Evolutionary conservation across 1,140 invertebrate species (phyloP).

Genomic region (Anastrepha obliqua): DNA sequence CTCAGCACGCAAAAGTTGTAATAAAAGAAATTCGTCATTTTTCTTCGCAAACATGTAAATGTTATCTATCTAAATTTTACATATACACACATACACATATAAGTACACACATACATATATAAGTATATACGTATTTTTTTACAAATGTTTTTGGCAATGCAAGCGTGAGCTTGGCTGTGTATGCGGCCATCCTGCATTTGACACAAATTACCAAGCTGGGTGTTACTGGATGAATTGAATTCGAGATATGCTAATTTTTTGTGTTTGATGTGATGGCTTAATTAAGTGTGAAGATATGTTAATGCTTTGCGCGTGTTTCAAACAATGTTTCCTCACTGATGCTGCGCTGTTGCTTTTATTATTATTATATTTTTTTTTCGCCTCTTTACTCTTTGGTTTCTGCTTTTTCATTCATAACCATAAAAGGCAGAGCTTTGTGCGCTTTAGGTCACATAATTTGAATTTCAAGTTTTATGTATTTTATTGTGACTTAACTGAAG

Average conservation of each 20-base stretch:
- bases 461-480: not conserved
- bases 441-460: not conserved
- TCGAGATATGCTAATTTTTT: not conserved
- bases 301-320: not conserved
- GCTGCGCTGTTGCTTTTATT: not conserved
- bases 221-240: not conserved
- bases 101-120: no score
- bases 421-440: not conserved
- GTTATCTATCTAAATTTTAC: not conserved
- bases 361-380: not conserved
- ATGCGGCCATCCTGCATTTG: not conserved
- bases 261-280: not conserved
- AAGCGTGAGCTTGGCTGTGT: not conserved
- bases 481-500: no score
- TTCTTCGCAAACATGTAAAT: not conserved
- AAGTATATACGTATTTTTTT: no score
- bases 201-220: not conserved
- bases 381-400: not conserved
- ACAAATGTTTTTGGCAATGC: not conserved
- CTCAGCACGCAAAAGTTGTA: not conserved
- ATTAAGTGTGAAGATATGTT: constrained; percentile 1
- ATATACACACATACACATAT: not conserved
- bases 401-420: not conserved
- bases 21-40: not conserved
- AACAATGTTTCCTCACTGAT: not conserved